Conservation (phyloP, 1,140 invertebrate species). For the Diorhabda carinulata region DNA sequence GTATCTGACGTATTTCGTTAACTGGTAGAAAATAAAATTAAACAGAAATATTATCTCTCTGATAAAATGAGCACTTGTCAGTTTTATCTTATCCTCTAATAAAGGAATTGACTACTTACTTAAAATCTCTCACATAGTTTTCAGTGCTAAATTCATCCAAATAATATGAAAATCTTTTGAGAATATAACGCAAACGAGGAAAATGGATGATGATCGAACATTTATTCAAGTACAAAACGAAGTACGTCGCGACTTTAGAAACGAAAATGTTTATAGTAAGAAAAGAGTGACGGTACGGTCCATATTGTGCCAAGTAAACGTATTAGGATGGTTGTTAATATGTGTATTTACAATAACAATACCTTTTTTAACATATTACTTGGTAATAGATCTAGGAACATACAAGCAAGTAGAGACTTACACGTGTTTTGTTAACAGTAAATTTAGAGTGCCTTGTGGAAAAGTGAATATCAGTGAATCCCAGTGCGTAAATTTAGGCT, state of each 20-base stretch:
- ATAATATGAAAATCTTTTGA: too few relatives aligned
- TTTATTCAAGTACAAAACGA: slow-evolving; percentile 2
- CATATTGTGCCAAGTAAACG: slow-evolving; percentile 4
- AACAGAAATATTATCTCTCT: too few relatives aligned
- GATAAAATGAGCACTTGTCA: too few relatives aligned
- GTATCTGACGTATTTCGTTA: too few relatives aligned
- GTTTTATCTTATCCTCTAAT: too few relatives aligned
- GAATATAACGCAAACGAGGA: too few relatives aligned
- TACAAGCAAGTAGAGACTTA: slow-evolving; percentile 8
- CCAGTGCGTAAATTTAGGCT: slow-evolving; percentile 30
- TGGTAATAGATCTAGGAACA: slow-evolving; percentile 21
- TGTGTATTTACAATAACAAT: slow-evolving; percentile 18
- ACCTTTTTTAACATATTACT: slow-evolving; percentile 26
- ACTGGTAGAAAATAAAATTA: too few relatives aligned
- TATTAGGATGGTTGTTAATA: slow-evolving; percentile 9
- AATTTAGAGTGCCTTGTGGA: slow-evolving; percentile 38
- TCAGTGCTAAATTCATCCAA: too few relatives aligned
- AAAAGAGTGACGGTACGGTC: neutral
- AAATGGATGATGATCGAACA: too few relatives aligned
- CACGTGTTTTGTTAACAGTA: slow-evolving; percentile 29
- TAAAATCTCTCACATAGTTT: too few relatives aligned
- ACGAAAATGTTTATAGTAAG: neutral
- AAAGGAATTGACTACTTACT: too few relatives aligned
- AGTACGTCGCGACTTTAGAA: neutral
- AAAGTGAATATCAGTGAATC: slow-evolving; percentile 22